Base-by-base conservation (phyloP, 2,113 vertebrate genomes). In the Pelobates fuscus region DNA sequence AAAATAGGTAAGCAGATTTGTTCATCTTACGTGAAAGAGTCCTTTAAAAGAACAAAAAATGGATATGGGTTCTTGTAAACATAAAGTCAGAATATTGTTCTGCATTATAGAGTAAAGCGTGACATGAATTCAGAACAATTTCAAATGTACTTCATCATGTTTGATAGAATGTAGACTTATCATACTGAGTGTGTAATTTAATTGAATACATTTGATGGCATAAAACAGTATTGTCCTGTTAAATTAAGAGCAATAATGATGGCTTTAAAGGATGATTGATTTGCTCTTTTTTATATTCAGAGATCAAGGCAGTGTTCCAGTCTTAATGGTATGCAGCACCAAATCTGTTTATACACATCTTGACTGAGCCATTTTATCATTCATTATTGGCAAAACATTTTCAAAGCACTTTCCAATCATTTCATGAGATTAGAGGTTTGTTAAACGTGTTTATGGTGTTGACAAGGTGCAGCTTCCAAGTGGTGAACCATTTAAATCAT, bases 181-280 rank as follows among this genome's bases (percentile, higher is more conserved):
- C 58, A 27, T 60, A 17, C 60, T 30, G 60, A 62, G 27, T 62
- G 29, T 32, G 60, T 62, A 32, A 62, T 32, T 62, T 62, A 62
- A 62, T 32, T 62, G 60, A 62, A 11, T 20, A 21, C 60, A 62
- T 21, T n/a, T 62, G 29, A 62, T 17, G 20, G 60, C 27, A 62
- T 32, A 62, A 62, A 62, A 62, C 29, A 62, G 60, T 27, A 62
- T 62, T 32, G 60, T 62, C 60, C 60, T 32, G 60, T 62, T 62
- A 62, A 62, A 62, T 62, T 30, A 62, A 62, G 60, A 30, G 29
- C 60, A 29, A 62, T 62, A 62, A 62, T 37, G 60, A 62, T 20
- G 60, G 60, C 60, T 62, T 60, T 62, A 30, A 62, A 62, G 60
- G 27, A 62, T 62, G 27, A 32, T 62, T 62, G 60, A 62, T 62